phyloP scores from a whole-genome alignment of 2,113 vertebrate species.

The Castor canadensis region DNA sequence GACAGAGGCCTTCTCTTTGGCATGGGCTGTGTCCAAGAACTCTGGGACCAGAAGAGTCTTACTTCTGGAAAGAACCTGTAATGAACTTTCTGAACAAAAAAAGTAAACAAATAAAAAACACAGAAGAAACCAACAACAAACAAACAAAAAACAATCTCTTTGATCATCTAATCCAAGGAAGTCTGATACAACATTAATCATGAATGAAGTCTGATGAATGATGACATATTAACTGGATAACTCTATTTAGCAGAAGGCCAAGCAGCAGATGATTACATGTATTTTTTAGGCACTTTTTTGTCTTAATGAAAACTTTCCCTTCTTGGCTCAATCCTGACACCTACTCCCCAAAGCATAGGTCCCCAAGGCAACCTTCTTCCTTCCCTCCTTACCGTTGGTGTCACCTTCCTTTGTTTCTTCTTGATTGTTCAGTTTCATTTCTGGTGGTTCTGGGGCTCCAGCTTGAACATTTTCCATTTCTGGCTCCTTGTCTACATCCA shows the following conservation, averaged over 20 bases:
- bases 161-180: neutral
- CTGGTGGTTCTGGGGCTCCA: neutral
- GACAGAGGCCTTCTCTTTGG: neutral
- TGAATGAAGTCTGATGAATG: neutral
- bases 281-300: neutral
- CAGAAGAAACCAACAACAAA: neutral
- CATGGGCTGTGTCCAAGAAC: slow-evolving; percentile 20
- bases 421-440: neutral
- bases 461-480: slow-evolving; percentile 1
- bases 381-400: neutral
- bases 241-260: neutral
- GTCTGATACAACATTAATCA: too few relatives aligned
- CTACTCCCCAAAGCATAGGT: neutral
- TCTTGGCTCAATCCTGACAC: neutral
- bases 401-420: neutral
- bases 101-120: slow-evolving; percentile 29
- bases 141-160: too few relatives aligned
- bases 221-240: neutral
- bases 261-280: neutral
- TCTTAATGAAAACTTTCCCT: neutral
- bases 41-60: neutral
- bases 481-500: neutral
- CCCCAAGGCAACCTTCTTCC: neutral
- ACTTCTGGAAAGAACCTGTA: neutral
- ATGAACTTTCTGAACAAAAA: slow-evolving; percentile 50